Conservation (phyloP, 1,140 invertebrate genomes). For the Drosophila carrolli region DNA sequence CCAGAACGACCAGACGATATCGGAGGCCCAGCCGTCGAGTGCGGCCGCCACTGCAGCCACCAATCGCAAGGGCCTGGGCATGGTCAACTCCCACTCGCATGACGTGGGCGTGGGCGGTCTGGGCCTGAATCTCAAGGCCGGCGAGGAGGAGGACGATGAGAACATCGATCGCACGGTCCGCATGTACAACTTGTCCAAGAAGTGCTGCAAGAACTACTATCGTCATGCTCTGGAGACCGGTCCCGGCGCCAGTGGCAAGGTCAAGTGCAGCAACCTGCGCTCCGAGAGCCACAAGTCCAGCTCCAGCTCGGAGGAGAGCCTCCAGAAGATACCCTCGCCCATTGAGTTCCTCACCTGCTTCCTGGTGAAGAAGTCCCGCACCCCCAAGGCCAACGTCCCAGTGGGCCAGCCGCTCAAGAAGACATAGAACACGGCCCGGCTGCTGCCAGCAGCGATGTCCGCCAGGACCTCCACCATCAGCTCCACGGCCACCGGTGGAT, state of each 20-base stretch:
- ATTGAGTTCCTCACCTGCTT: conserved; percentile 83
- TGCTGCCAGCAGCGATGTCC: conserved; percentile 50
- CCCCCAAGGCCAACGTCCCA: conserved; percentile 45
- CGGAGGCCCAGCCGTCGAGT: conserved; percentile 2
- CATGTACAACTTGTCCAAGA: conserved; percentile 82
- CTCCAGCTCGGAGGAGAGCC: conserved; percentile 78
- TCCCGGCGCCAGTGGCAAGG: conserved; percentile 49
- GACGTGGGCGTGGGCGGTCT: conserved; percentile 66
- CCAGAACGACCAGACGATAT: conserved; percentile 12
- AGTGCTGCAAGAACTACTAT: conserved; percentile 82
- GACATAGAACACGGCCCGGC: conserved; percentile 73
- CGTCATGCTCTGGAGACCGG: conserved; percentile 68
- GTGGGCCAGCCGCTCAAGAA: conserved; percentile 50
- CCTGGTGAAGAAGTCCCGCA: conserved; percentile 74
- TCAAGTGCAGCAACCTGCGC: conserved; percentile 64
- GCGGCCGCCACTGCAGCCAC: conserved; percentile 23
- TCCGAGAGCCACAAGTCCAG: conserved; percentile 59
- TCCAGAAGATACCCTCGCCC: conserved; percentile 77
- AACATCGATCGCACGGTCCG: conserved; percentile 78
- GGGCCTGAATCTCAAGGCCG: conserved; percentile 60
- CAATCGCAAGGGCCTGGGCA: conserved; percentile 44
- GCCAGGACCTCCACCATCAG: conserved; percentile 38
- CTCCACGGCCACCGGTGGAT: conserved; percentile 16
- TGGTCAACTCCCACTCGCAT: conserved; percentile 69
- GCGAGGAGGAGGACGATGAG: conserved; percentile 72